Evolutionary conservation across 2,797 vertebrate genomes (phyloP), one percentile per base, ranked within the genome.

Genomic region (Tinamus major): DNA sequence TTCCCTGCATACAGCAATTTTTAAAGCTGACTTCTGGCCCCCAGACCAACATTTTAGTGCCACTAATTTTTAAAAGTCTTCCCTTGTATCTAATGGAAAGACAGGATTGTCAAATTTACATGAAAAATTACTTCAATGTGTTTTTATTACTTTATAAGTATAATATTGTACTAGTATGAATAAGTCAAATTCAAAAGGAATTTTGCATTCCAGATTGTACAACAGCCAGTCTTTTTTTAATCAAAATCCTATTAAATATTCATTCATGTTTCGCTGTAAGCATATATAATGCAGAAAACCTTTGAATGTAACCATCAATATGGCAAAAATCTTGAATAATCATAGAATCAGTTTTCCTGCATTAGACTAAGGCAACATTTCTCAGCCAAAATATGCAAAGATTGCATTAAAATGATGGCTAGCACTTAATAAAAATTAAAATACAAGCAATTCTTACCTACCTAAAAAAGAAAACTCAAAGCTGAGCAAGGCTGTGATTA

Each of bases 231-330:
- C 70, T 84, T 88, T 94, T 89, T 96, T 83, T 89, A 91, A 95
- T 95, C 90, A 92, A 95, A 96, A 93, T 37, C 75, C 61, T 31
- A 74, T 95, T 94, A 96, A 95, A 92, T 95, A 96, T 92, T 96
- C 61, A 96, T 95, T 79, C 77, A 49, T 59, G 80, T 79, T 88
- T 92, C 75, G 90, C 8, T 82, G 37, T 65, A 85, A 94, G 83
- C 74, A 74, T 61, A 94, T 91, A 33, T 9, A 82, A 95, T 71
- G 77, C 67, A 90, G 74, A 20, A 95, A 95, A 93, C 53, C 44
- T 23, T 75, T 92, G 90, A 72, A 2, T 72, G 42, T 35, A 77
- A 51, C 71, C 83, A 74, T 83, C 68, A 90, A 70, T 81, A 90
- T 1, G 64, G 72, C 27, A 92, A 90, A 94, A 85, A 42, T 18